A percentile compares a stretch with the other conserved stretches of the same genome.
phyloP scores from a whole-genome alignment of 2,113 vertebrate genomes.

The Salvelinus namaycush region DNA sequence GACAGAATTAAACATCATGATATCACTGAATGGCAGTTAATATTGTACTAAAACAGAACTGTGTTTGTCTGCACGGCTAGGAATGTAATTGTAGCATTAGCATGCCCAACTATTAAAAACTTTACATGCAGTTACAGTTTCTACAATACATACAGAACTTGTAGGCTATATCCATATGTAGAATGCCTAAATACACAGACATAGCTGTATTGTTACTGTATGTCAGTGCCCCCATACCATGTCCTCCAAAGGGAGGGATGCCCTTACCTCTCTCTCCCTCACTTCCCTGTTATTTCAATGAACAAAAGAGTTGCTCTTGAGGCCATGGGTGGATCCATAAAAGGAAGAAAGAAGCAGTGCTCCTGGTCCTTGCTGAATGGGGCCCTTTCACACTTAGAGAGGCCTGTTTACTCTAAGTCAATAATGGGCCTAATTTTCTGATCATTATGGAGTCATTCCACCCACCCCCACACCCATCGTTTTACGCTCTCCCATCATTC shows the following conservation, averaged over 20 bases:
- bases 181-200: neutral
- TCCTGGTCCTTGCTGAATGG: slow-evolving; percentile 73
- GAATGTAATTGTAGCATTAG: neutral
- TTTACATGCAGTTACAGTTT: too few relatives aligned
- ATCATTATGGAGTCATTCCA: slow-evolving; percentile 80
- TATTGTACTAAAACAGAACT: neutral
- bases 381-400: slow-evolving; percentile 73
- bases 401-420: slow-evolving; percentile 79
- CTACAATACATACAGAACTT: too few relatives aligned
- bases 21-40: neutral
- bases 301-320: slow-evolving; percentile 75
- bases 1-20: slow-evolving; percentile 5
- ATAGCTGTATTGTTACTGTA: neutral
- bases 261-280: slow-evolving; percentile 29
- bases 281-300: slow-evolving; percentile 60
- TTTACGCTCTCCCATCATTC: slow-evolving; percentile 57
- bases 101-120: neutral
- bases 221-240: slow-evolving; percentile 18
- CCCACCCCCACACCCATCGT: slow-evolving; percentile 55
- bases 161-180: too few relatives aligned
- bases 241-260: slow-evolving; percentile 20
- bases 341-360: slow-evolving; percentile 73
- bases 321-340: slow-evolving; percentile 72
- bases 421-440: slow-evolving; percentile 80
- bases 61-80: neutral